These are phyloP conservation scores for Holocentrus rufus DNA, from an alignment of 2,797 vertebrate genomes.

Conservation along the genomic window DNA sequence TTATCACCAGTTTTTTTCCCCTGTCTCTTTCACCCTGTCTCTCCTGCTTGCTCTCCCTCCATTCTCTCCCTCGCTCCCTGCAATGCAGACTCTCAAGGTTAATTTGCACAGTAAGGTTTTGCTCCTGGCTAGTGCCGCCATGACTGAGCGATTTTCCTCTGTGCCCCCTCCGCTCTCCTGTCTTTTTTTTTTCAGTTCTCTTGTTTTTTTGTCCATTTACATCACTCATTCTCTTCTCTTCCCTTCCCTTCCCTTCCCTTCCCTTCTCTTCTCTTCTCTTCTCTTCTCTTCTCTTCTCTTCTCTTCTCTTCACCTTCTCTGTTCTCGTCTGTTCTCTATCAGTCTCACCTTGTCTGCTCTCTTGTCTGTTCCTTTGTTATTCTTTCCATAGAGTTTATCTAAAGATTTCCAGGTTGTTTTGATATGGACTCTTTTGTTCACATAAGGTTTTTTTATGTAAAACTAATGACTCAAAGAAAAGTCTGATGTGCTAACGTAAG, in stretches of 20 bases:
- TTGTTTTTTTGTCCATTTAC: constrained; percentile 2
- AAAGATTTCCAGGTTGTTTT: background rate
- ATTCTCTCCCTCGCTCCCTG: constrained; percentile 63
- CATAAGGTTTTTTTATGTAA: too few relatives aligned
- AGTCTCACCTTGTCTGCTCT: too few relatives aligned
- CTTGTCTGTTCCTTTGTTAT: too few relatives aligned
- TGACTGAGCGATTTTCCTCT: constrained; percentile 70
- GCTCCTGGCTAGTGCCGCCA: constrained; percentile 64
- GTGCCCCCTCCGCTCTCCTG: constrained; percentile 40
- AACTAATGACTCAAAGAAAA: too few relatives aligned
- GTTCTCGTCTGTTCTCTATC: background rate
- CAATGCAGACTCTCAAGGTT: constrained; percentile 83
- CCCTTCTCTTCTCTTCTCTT: constrained; percentile 17
- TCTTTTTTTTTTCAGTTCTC: constrained; percentile 30
- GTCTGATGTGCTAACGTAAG: too few relatives aligned
- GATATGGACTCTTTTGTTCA: too few relatives aligned
- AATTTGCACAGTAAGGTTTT: constrained; percentile 80
- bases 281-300: too few relatives aligned
- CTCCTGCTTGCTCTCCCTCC: constrained; percentile 40
- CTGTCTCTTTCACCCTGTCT: constrained; percentile 35
- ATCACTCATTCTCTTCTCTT: constrained; percentile 12
- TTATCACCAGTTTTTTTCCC: constrained; percentile 44
- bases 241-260: background rate
- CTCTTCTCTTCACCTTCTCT: background rate
- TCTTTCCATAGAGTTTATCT: background rate